Evolutionary conservation across 2,113 vertebrate species (phyloP), one percentile per base, ranked within the genome.

Genomic region (Lagopus muta): DNA sequence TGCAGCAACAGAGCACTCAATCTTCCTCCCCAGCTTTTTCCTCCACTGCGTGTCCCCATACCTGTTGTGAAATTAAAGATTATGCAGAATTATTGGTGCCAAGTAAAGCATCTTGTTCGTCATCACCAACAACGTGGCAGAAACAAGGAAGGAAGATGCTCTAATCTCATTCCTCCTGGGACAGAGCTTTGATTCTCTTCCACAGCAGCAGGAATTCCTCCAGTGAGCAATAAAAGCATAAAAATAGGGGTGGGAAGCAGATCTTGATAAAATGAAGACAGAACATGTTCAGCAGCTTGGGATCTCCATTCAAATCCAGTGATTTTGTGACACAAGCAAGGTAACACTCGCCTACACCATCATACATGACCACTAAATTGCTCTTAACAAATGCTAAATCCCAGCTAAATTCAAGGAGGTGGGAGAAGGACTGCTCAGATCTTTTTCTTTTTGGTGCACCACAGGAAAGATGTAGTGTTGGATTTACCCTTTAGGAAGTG

Each of bases 311-410:
- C 34, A 34, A 48, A 18, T 16, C 3, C 25, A 52, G 10, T 45
- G 52, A 66, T n/a, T 2, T 72, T 20, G 36, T 1, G 1, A 9
- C 19, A 13, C 6, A 43, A 38, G 66, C 1, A 1, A 79, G n/a
- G 27, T 6, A 66, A 27, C 27, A 4, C 32, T 6, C 13, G 3
- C 52, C 77, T 25, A 28, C 15, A 24, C 5, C 5, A 10, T 4
- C 5, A 20, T 4, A 4, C 2, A 11, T 10, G 28, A 6, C 22
- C 55, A 38, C 20, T 13, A 30, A n/a, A 64, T 10, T 45, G 5
- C 30, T 34, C 43, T 72, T 2, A 1, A 27, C 13, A 21, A 45
- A 54, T 3, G 19, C n/a, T 65, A 52, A 34, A 52, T 17, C 45
- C 38, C 38, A 61, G 19, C n/a, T 24, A 25, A 47, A 47, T 34